phyloP scores from a whole-genome alignment of 2,888 invertebrate species.

The Zonitis immaculata region DNA sequence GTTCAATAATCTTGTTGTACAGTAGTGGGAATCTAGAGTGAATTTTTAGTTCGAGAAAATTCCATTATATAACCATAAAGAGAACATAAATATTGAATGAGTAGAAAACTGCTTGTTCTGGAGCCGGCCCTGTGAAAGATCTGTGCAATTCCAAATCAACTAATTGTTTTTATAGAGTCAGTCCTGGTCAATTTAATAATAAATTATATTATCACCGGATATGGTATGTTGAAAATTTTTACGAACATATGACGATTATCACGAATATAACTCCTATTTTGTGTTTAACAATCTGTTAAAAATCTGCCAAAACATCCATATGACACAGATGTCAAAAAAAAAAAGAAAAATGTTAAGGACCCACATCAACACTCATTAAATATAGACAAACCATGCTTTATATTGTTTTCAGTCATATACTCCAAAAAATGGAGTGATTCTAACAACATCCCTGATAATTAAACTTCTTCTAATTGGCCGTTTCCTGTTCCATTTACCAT shows the following conservation, averaged over 20 bases:
- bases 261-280: conserved; percentile 23
- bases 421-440: conserved; percentile 32
- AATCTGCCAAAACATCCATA: conserved; percentile 40
- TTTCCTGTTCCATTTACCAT: conserved; percentile 43
- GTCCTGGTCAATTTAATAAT: too few relatives aligned
- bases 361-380: conserved; percentile 25
- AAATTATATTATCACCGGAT: not conserved
- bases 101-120: too few relatives aligned
- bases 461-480: conserved; percentile 40
- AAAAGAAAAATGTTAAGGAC: conserved; percentile 37
- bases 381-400: conserved; percentile 11
- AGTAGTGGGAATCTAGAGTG: too few relatives aligned
- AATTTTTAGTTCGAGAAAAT: too few relatives aligned
- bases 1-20: too few relatives aligned
- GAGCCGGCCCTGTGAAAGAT: too few relatives aligned
- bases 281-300: conserved; percentile 43
- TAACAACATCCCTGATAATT: conserved; percentile 33
- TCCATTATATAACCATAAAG: too few relatives aligned
- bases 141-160: too few relatives aligned
- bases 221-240: conserved; percentile 5
- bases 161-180: too few relatives aligned
- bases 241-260: conserved; percentile 32
- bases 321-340: conserved; percentile 33
- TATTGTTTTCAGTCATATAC: conserved; percentile 15
- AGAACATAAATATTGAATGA: too few relatives aligned